These are phyloP conservation scores for Drosophila greeni DNA, from an alignment of 2,888 invertebrate genomes.

Conservation along the genomic window DNA sequence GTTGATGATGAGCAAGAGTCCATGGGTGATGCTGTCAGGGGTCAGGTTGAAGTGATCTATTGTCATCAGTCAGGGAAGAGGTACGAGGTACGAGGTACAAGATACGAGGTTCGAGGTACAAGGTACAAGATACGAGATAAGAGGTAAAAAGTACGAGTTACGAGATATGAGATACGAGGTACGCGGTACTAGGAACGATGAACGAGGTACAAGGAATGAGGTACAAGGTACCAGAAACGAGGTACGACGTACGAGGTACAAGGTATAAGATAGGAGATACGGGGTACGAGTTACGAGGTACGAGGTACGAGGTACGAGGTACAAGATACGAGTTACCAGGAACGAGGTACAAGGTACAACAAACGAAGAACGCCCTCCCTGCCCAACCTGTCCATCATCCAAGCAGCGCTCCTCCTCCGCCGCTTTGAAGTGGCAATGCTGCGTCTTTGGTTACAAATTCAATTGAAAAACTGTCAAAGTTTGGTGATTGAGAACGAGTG, in stretches of 20 bases:
- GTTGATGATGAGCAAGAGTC: background rate
- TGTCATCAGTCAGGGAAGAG: background rate
- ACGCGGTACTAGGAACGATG: too few relatives aligned
- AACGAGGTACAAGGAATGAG: background rate
- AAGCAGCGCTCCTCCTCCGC: constrained; percentile 19
- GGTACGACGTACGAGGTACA: too few relatives aligned
- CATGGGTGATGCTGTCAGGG: background rate
- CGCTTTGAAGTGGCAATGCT: constrained; percentile 70
- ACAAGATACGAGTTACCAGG: background rate
- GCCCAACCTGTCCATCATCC: constrained; percentile 9
- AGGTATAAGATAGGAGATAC: too few relatives aligned
- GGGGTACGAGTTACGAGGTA: background rate
- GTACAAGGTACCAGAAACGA: too few relatives aligned
- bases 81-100: background rate
- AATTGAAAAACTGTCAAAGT: constrained; percentile 72
- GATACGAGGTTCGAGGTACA: too few relatives aligned
- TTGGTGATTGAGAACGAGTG: constrained; percentile 38
- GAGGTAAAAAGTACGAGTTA: too few relatives aligned
- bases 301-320: too few relatives aligned
- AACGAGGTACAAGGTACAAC: too few relatives aligned
- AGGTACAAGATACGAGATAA: too few relatives aligned
- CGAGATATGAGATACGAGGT: too few relatives aligned
- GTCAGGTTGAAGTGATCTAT: constrained; percentile 16
- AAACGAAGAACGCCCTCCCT: background rate
- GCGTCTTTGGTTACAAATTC: constrained; percentile 74